These are phyloP conservation scores for Cydia pomonella DNA, from an alignment of 1,140 invertebrate genomes.

Conservation along the genomic window DNA sequence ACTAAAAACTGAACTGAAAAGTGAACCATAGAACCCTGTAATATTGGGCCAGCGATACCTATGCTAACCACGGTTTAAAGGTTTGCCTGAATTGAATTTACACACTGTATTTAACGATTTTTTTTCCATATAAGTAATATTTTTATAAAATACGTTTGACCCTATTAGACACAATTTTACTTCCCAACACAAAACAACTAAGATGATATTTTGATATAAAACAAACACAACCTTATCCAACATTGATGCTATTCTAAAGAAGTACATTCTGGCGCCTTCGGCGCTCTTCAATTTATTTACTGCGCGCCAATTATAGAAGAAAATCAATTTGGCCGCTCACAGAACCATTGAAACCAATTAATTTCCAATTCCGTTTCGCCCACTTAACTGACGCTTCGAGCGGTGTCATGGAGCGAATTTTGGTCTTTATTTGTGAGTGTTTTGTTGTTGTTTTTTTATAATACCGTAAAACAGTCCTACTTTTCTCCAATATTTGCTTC, in stretches of 20 bases:
- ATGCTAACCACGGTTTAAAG: too few relatives aligned
- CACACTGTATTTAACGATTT: too few relatives aligned
- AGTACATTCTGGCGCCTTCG: not conserved
- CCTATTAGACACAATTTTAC: too few relatives aligned
- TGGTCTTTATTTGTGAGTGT: not conserved
- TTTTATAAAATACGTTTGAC: too few relatives aligned
- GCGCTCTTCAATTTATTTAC: conserved; percentile 11
- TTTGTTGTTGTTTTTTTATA: not conserved
- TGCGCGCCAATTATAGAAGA: conserved; percentile 4
- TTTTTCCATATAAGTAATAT: too few relatives aligned
- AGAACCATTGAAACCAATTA: conserved; percentile 9
- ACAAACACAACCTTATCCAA: not conserved
- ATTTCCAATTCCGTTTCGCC: not conserved
- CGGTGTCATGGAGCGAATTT: not conserved
- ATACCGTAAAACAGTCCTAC: too few relatives aligned
- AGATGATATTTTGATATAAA: not conserved
- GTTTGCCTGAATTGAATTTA: too few relatives aligned
- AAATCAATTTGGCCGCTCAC: conserved; percentile 8
- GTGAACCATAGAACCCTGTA: too few relatives aligned
- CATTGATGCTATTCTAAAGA: not conserved
- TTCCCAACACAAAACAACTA: not conserved
- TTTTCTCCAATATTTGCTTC: too few relatives aligned
- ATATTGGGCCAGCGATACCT: too few relatives aligned
- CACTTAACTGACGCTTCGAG: not conserved
- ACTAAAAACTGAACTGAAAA: too few relatives aligned